Evolutionary conservation across 2,113 vertebrate species (phyloP).

Genomic region (Podocnemis expansa): DNA sequence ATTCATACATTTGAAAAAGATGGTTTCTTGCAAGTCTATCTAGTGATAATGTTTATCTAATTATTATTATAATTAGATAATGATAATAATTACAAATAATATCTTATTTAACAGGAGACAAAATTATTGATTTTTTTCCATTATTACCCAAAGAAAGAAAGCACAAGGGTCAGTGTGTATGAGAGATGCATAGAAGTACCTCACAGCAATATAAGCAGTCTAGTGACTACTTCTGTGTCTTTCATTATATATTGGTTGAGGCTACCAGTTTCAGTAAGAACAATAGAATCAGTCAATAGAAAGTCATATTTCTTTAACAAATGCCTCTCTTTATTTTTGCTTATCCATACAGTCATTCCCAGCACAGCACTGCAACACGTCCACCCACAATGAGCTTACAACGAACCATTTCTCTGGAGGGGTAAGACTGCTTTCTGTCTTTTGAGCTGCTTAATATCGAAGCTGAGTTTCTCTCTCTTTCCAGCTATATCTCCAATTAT

Average conservation of each 20-base stretch:
- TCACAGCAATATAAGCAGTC: not conserved
- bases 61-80: too few species aligned
- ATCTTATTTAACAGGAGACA: not conserved
- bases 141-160: not conserved
- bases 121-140: not conserved
- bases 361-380: conserved; percentile 80
- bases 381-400: conserved; percentile 83
- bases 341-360: conserved; percentile 77
- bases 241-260: not conserved
- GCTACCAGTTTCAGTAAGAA: not conserved
- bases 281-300: not conserved
- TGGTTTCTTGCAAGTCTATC: rapidly evolving
- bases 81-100: not conserved
- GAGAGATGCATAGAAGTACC: rapidly evolving
- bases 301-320: conserved; percentile 18
- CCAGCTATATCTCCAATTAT: not conserved
- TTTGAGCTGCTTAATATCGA: not conserved
- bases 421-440: conserved; percentile 76
- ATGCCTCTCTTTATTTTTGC: conserved; percentile 63
- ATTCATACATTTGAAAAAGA: not conserved
- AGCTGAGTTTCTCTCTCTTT: not conserved
- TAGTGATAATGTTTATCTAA: not conserved
- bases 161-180: not conserved
- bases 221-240: not conserved
- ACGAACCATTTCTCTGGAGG: conserved; percentile 82